phyloP scores from a whole-genome alignment of 2,113 vertebrate species.

The Lophura nycthemera region DNA sequence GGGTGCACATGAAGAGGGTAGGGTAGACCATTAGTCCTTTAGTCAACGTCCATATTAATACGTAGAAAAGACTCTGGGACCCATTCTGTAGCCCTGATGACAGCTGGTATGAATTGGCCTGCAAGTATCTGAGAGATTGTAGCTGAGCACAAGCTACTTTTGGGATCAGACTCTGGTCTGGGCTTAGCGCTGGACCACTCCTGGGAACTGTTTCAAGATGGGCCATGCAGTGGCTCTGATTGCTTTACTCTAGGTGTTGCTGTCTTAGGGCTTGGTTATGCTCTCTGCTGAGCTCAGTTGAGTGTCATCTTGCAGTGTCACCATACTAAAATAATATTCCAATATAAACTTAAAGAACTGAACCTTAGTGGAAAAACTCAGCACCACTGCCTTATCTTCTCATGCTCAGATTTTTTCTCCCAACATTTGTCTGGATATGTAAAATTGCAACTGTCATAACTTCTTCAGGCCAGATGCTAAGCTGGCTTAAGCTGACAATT shows the following conservation, averaged over 20 bases:
- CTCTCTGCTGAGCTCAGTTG: neutral
- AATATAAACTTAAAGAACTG: neutral
- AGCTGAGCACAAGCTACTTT: neutral
- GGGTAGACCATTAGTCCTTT: neutral
- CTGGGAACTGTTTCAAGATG: neutral
- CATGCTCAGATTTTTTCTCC: neutral
- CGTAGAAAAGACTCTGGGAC: neutral
- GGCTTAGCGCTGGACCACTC: neutral
- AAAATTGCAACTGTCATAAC: neutral
- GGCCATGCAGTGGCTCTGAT: neutral
- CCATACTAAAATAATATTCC: neutral
- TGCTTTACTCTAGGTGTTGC: neutral
- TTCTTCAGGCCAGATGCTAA: conserved; percentile 1
- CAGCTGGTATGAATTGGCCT: neutral
- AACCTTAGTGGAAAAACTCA: neutral
- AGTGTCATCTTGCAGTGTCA: neutral
- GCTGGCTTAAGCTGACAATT: neutral
- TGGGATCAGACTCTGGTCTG: neutral
- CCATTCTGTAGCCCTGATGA: neutral
- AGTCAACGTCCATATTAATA: neutral
- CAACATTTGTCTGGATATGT: neutral
- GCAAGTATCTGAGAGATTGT: neutral
- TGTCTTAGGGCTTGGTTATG: neutral
- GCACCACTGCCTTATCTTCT: neutral
- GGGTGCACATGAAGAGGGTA: neutral